phyloP scores from a whole-genome alignment of 2,113 vertebrate species.

The Vombatus ursinus region DNA sequence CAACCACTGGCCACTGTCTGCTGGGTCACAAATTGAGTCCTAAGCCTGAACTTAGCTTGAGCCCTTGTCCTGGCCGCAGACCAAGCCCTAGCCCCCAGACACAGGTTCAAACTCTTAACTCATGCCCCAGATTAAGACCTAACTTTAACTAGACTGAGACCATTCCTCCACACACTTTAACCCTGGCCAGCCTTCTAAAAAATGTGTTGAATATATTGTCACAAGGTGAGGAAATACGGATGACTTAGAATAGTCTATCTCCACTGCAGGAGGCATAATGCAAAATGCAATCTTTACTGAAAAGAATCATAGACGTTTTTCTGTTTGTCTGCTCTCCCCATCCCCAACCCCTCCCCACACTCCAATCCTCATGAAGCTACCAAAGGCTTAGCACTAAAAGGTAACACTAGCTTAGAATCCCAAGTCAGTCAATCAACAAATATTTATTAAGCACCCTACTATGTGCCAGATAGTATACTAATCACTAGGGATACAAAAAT shows the following conservation, averaged over 20 bases:
- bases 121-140: not conserved
- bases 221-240: not conserved
- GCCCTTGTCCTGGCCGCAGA: not conserved
- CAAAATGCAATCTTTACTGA: not conserved
- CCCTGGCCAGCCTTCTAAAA: not conserved
- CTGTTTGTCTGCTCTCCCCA: not conserved
- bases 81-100: not conserved
- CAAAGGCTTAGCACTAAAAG: not conserved
- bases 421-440: not conserved
- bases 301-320: not conserved
- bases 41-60: not conserved
- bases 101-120: not conserved
- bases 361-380: not conserved
- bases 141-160: not conserved
- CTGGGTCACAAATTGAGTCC: not conserved
- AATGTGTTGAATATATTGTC: not conserved
- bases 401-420: not conserved
- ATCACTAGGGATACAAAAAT: not conserved
- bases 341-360: not conserved
- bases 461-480: not conserved
- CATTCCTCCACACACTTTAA: not conserved
- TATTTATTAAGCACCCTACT: not conserved
- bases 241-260: not conserved
- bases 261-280: not conserved
- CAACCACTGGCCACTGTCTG: not conserved